Evolutionary conservation across 2,888 invertebrate genomes (phyloP), one percentile per base, ranked within the genome.

Genomic region (Apantesis nais): DNA sequence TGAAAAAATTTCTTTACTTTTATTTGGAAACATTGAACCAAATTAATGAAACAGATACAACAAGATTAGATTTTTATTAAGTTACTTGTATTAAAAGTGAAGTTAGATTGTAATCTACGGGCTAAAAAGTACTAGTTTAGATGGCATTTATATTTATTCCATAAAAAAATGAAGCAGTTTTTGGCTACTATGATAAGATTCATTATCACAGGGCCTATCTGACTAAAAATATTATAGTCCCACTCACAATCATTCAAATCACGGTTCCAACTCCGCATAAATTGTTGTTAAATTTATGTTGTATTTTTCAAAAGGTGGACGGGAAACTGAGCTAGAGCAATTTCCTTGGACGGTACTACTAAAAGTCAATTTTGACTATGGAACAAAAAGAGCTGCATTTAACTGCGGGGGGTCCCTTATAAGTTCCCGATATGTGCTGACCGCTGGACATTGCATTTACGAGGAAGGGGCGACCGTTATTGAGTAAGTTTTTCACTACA

Each of bases 301-400:
- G 48, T 55, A 29, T 44, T 52, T 65, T 9, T 71, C 60, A 4
- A 11, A 19, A 94, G 94, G 94, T 80, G 94, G 94, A 0, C 85
- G 83, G 72, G 90, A 88, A 71, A 93, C 94, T 2, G 90, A 92
- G 34, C 75, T 95, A 1, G 86, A 90, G 29, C 90, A 94, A 73
- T 94, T 88, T 64, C 94, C 94, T 0, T 95, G 94, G 94, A 93
- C 93, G 1, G 93, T 85, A 2, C 86, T 92, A 1, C 74, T 95
- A 62, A 84, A 86, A 72, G 83, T 90, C 2, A 88, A 87, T 2
- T 94, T 93, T 73, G 83, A 85, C 44, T 88, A 89, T 60, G 89
- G 87, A 0, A 71, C 78, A 31, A 86, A 77, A 44, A 78, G 78
- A 31, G 73, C 81, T 0, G 74, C 88, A 0, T 93, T 90, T 76